Conservation (phyloP, 2,113 vertebrate genomes). For the Mionectes macconnelli region DNA sequence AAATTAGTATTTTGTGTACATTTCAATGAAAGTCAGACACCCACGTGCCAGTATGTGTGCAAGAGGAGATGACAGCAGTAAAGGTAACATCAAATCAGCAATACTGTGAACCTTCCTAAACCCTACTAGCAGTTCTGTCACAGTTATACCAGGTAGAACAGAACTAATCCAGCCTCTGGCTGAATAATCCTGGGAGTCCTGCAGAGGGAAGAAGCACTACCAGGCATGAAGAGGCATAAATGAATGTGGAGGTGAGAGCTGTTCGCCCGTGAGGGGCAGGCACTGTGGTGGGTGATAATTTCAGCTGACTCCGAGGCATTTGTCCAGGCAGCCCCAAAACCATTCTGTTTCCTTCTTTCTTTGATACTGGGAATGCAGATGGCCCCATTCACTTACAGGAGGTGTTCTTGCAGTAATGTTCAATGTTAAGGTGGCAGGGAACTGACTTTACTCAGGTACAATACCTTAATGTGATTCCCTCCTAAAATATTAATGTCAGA, state of each 20-base stretch:
- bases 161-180: not conserved
- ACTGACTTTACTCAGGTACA: not conserved
- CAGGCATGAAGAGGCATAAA: not conserved
- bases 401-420: not conserved
- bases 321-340: not conserved
- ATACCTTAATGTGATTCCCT: not conserved
- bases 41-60: not conserved
- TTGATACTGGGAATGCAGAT: not conserved
- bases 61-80: not conserved
- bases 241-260: not conserved
- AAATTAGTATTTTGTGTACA: conserved; percentile 4
- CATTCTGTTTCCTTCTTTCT: not conserved
- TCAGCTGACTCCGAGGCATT: not conserved
- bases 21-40: not conserved
- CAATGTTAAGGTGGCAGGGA: not conserved
- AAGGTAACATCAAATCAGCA: not conserved
- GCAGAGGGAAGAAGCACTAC: not conserved
- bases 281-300: not conserved
- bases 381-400: not conserved
- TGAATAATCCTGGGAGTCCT: not conserved
- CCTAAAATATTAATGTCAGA: not conserved
- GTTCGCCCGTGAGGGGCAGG: not conserved
- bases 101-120: not conserved
- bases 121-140: not conserved
- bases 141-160: not conserved